A percentile compares a stretch with the other conserved stretches of the same genome.
Evolutionary conservation across 2,797 vertebrate genomes (phyloP).

Genomic region (Artibeus lituratus): DNA sequence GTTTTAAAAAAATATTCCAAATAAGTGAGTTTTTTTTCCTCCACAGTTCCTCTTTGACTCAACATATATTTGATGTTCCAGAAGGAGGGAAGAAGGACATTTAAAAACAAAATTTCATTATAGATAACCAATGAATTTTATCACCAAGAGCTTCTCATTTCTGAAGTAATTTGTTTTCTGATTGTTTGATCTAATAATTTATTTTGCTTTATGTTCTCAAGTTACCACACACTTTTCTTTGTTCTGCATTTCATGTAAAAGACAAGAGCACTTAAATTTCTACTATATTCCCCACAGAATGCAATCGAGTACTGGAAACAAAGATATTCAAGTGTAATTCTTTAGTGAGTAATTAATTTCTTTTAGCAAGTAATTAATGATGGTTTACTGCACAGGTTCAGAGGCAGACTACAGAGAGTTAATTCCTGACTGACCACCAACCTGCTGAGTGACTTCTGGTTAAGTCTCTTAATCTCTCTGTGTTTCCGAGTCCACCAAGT

Average conservation of each 20-base stretch:
- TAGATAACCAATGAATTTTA: neutral
- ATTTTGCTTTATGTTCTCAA: neutral
- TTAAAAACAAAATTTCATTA: neutral
- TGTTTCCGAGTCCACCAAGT: neutral
- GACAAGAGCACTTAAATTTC: neutral
- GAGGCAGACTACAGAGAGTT: neutral
- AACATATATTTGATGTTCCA: neutral
- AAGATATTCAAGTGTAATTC: neutral
- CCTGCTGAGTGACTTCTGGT: neutral
- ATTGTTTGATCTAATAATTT: neutral
- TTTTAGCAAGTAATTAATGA: neutral
- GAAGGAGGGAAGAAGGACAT: neutral
- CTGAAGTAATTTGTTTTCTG: neutral
- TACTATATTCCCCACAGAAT: neutral
- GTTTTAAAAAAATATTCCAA: neutral
- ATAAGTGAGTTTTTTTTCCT: neutral
- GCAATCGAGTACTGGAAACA: neutral
- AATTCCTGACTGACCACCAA: neutral
- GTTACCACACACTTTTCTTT: neutral
- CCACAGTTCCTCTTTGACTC: neutral
- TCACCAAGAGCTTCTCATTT: neutral
- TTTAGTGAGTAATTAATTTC: neutral
- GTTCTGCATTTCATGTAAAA: neutral
- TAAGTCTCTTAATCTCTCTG: neutral
- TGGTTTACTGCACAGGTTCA: neutral